Evolutionary conservation across 2,113 vertebrate genomes (phyloP).

Genomic region (Rhinolophus sinicus): DNA sequence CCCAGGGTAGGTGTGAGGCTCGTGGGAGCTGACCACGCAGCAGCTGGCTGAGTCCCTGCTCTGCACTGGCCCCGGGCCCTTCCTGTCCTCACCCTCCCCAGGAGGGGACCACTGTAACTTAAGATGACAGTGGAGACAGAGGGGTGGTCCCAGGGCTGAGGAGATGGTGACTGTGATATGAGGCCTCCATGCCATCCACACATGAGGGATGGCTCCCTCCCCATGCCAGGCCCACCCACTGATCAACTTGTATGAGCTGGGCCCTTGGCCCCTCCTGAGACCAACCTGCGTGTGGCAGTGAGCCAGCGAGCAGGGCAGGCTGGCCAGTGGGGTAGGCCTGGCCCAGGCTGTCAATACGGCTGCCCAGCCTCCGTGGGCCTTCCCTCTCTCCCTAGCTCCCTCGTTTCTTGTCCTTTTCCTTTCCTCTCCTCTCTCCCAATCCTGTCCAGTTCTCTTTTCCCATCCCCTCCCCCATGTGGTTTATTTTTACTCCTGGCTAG

Average conservation of each 20-base stretch:
- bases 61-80: not conserved
- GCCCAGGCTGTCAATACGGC: not conserved
- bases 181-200: not conserved
- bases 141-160: not conserved
- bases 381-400: constrained; percentile 37
- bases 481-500: not conserved
- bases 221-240: not conserved
- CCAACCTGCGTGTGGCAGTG: not conserved
- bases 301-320: not conserved
- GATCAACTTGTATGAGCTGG: not conserved
- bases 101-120: not conserved
- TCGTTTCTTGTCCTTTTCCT: not conserved
- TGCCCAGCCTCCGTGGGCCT: not conserved
- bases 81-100: not conserved
- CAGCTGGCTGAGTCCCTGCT: not conserved
- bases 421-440: not conserved
- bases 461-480: not conserved
- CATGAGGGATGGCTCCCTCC: not conserved
- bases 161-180: not conserved
- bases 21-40: not conserved
- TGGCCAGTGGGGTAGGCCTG: fast-evolving
- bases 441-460: not conserved
- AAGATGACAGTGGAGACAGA: not conserved
- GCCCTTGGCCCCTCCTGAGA: not conserved
- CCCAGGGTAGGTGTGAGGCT: not conserved